These are phyloP conservation scores for Tympanoctomys barrerae DNA, from an alignment of 2,797 vertebrate genomes.

Conservation along the genomic window DNA sequence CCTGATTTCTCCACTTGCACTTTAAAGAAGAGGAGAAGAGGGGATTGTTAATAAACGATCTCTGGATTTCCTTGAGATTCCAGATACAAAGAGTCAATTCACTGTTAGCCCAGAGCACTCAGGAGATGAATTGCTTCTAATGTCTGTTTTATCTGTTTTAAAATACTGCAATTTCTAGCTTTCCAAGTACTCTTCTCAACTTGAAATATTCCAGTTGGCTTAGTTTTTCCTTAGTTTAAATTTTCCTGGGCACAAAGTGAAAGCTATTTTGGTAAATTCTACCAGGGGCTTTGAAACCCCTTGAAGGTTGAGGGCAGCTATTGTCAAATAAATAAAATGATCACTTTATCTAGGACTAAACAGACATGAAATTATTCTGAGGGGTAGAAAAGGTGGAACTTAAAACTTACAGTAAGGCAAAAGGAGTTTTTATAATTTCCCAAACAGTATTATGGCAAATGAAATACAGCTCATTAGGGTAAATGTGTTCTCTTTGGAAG, in stretches of 20 bases:
- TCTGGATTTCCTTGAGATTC: neutral
- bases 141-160: neutral
- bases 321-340: slow-evolving; percentile 52
- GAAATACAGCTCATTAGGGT: neutral
- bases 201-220: slow-evolving; percentile 43
- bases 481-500: neutral
- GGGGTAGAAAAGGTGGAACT: slow-evolving; percentile 21
- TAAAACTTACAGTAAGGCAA: neutral
- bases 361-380: slow-evolving; percentile 26
- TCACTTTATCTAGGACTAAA: slow-evolving; percentile 40
- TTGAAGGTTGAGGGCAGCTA: neutral
- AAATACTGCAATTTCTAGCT: neutral
- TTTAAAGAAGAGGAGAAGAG: neutral
- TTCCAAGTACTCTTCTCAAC: neutral
- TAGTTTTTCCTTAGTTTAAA: slow-evolving; percentile 32
- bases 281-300: neutral
- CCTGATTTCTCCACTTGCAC: neutral
- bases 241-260: slow-evolving; percentile 48
- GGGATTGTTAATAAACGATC: neutral
- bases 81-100: neutral
- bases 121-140: neutral
- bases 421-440: neutral
- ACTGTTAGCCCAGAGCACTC: neutral
- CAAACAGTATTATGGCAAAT: neutral
- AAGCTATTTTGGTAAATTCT: slow-evolving; percentile 53